These are phyloP conservation scores for Heliconius himera DNA, from an alignment of 1,140 invertebrate genomes.

Conservation along the genomic window DNA sequence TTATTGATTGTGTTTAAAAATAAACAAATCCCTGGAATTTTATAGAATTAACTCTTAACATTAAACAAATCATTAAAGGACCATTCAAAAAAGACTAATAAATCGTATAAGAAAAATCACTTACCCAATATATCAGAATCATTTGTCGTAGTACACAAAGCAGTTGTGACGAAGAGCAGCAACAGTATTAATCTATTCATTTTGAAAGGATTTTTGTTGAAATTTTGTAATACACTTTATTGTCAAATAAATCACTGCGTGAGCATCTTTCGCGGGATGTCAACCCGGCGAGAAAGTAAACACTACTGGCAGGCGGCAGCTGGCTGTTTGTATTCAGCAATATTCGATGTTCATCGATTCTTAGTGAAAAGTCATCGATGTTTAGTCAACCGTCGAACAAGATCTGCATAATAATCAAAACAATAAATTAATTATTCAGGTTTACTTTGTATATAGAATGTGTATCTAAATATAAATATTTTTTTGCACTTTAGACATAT, in stretches of 20 bases:
- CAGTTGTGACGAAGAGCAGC: background rate
- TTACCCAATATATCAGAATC: background rate
- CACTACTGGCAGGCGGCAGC: background rate
- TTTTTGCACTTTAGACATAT: no score
- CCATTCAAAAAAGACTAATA: background rate
- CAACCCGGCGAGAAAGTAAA: background rate
- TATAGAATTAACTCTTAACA: background rate
- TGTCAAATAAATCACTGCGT: background rate
- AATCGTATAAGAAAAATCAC: background rate
- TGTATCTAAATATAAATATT: no score
- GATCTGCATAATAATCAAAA: background rate
- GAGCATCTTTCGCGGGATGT: background rate
- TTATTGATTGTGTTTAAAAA: background rate
- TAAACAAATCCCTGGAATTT: background rate
- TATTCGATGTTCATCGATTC: no score
- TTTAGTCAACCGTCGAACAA: background rate
- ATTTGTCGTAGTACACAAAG: background rate
- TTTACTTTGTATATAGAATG: no score
- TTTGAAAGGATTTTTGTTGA: background rate
- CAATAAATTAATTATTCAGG: background rate
- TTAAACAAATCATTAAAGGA: no score
- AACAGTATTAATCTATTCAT: background rate
- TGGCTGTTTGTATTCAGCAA: no score
- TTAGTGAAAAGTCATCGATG: no score
- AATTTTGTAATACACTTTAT: background rate